phyloP scores from a whole-genome alignment of 1,140 invertebrate genomes.

The Zophobas morio region DNA sequence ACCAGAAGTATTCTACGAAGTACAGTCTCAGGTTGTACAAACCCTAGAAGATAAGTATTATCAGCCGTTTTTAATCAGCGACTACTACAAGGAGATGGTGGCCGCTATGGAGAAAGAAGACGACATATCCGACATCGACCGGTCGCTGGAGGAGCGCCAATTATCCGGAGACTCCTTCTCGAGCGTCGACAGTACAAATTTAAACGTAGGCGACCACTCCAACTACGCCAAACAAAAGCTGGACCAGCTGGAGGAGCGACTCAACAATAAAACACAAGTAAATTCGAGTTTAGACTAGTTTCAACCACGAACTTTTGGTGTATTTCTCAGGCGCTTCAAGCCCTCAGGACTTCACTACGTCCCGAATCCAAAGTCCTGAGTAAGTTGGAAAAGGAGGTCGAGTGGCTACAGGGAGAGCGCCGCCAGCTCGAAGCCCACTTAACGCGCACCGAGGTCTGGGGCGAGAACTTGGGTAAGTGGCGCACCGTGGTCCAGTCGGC shows the following conservation, averaged over 20 bases:
- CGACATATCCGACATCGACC: slow-evolving; percentile 65
- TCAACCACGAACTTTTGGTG: slow-evolving; percentile 10
- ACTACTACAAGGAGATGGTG: slow-evolving; percentile 85
- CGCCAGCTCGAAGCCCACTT: slow-evolving; percentile 86
- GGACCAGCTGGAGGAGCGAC: slow-evolving; percentile 83
- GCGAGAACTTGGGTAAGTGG: slow-evolving; percentile 89
- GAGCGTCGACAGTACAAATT: slow-evolving; percentile 67
- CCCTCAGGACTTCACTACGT: slow-evolving; percentile 81
- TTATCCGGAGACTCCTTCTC: slow-evolving; percentile 70
- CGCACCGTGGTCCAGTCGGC: slow-evolving; percentile 85
- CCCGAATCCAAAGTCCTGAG: slow-evolving; percentile 83
- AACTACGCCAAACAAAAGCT: slow-evolving; percentile 87
- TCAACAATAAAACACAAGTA: slow-evolving; percentile 84
- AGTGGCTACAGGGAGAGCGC: slow-evolving; percentile 83
- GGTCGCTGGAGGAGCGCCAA: slow-evolving; percentile 70
- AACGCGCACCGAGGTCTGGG: slow-evolving; percentile 90
- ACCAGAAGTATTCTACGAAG: slow-evolving; percentile 90
- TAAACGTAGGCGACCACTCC: slow-evolving; percentile 84
- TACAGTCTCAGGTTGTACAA: slow-evolving; percentile 84
- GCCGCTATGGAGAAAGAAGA: slow-evolving; percentile 80
- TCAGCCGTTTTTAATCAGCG: slow-evolving; percentile 88
- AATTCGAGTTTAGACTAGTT: not conserved
- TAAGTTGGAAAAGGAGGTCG: slow-evolving; percentile 86
- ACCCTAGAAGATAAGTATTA: slow-evolving; percentile 91
- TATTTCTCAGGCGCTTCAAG: slow-evolving; percentile 78